Evolutionary conservation across 2,797 vertebrate species (phyloP).

Genomic region (Alca torda): DNA sequence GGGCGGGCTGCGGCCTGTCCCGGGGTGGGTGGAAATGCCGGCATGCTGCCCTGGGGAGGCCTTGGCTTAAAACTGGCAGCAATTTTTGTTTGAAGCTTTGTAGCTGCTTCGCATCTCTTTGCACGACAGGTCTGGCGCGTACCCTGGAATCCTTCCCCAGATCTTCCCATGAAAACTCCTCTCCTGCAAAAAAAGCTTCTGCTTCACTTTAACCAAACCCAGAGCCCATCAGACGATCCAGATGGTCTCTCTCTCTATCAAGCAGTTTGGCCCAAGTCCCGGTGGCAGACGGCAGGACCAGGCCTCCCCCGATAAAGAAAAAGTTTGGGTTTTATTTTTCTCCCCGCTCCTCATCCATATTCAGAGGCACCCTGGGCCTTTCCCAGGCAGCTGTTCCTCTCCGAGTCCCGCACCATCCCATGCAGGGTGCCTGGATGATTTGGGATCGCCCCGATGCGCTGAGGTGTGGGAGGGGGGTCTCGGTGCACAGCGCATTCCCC

Average conservation of each 20-base stretch:
- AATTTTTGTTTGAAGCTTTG: slow-evolving; percentile 59
- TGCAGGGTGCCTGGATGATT: background rate
- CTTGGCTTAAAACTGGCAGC: slow-evolving; percentile 31
- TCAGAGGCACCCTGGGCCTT: slow-evolving; percentile 19
- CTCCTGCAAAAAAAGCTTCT: slow-evolving; percentile 40
- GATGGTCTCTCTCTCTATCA: slow-evolving; percentile 64
- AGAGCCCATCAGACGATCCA: slow-evolving; percentile 64
- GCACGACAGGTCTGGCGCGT: slow-evolving; percentile 53
- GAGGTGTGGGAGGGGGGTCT: background rate
- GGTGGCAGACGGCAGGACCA: slow-evolving; percentile 53
- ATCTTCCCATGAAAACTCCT: slow-evolving; percentile 53
- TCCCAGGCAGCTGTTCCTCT: background rate
- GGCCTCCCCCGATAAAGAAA: slow-evolving; percentile 27
- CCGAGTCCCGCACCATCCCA: background rate
- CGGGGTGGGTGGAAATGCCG: background rate
- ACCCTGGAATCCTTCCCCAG: slow-evolving; percentile 36
- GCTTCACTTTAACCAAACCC: slow-evolving; percentile 58
- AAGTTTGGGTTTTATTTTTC: slow-evolving; percentile 46
- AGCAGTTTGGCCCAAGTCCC: slow-evolving; percentile 63
- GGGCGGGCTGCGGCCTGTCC: accelerated
- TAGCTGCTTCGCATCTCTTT: slow-evolving; percentile 58
- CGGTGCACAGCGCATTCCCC: background rate
- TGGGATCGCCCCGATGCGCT: background rate
- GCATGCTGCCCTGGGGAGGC: background rate
- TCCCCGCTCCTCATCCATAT: slow-evolving; percentile 15